These are phyloP conservation scores for Doryteuthis pealeii DNA, from an alignment of 1,140 invertebrate genomes.

Conservation along the genomic window DNA sequence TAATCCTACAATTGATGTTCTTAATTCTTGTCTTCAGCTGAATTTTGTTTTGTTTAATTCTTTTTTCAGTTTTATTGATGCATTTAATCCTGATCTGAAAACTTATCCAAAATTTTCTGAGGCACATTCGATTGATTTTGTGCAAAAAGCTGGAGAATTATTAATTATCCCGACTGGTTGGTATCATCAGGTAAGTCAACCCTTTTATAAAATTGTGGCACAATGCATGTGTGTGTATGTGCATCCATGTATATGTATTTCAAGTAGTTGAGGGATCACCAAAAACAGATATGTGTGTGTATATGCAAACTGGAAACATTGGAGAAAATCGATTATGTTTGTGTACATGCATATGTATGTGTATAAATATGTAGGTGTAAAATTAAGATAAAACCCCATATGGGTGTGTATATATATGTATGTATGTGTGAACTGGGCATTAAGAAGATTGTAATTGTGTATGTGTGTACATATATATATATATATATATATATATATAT, in stretches of 20 bases:
- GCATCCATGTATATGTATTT: background rate
- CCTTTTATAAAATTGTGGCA: background rate
- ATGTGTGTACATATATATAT: too few relatives aligned
- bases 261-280: background rate
- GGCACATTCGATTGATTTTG: slow-evolving; percentile 46
- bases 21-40: too few relatives aligned
- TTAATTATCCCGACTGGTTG: slow-evolving; percentile 58
- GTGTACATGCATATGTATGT: too few relatives aligned
- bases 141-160: slow-evolving; percentile 54
- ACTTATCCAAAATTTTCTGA: slow-evolving; percentile 41
- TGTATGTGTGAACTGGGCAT: background rate
- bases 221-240: too few relatives aligned
- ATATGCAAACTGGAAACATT: too few relatives aligned
- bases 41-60: too few relatives aligned
- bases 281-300: background rate
- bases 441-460: too few relatives aligned
- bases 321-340: too few relatives aligned
- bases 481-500: too few relatives aligned
- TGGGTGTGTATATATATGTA: background rate
- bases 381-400: too few relatives aligned
- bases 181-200: slow-evolving; percentile 54
- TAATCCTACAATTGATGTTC: too few relatives aligned
- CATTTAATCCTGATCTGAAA: slow-evolving; percentile 34
- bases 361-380: too few relatives aligned
- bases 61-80: slow-evolving; percentile 43